Conservation (phyloP, 2,797 vertebrate genomes). For the Gastrophryne carolinensis region DNA sequence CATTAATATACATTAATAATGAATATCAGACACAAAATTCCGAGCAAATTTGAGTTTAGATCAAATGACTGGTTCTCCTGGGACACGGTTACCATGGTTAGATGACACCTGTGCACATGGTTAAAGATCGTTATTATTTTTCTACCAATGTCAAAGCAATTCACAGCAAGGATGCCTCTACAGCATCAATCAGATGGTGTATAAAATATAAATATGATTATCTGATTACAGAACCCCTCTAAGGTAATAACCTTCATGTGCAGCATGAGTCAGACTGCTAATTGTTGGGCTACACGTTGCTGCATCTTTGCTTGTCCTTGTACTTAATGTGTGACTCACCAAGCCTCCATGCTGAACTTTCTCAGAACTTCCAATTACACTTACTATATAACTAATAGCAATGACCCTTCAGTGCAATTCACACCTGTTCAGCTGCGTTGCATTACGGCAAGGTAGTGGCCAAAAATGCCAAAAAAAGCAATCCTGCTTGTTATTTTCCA, state of each 20-base stretch:
- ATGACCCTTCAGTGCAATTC: background rate
- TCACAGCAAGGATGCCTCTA: background rate
- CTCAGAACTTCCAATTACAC: background rate
- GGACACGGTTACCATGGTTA: background rate
- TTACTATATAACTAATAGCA: too few species aligned
- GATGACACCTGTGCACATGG: background rate
- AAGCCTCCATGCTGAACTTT: background rate
- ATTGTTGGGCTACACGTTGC: background rate
- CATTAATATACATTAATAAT: background rate
- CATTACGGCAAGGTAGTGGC: background rate
- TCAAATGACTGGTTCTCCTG: background rate
- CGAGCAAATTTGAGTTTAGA: background rate
- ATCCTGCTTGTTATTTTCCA: too few species aligned
- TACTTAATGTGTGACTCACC: background rate
- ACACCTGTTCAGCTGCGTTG: background rate
- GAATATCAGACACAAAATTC: background rate
- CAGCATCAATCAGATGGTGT: background rate
- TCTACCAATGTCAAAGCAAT: background rate
- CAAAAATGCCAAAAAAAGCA: too few species aligned
- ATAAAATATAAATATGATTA: slow-evolving; percentile 2
- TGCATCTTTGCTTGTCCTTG: slow-evolving; percentile 1
- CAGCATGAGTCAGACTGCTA: background rate
- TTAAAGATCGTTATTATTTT: background rate
- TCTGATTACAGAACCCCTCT: slow-evolving; percentile 2
- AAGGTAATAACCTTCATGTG: slow-evolving; percentile 9